Conservation (phyloP, 2,888 invertebrate species). For the Apoderus coryli region DNA sequence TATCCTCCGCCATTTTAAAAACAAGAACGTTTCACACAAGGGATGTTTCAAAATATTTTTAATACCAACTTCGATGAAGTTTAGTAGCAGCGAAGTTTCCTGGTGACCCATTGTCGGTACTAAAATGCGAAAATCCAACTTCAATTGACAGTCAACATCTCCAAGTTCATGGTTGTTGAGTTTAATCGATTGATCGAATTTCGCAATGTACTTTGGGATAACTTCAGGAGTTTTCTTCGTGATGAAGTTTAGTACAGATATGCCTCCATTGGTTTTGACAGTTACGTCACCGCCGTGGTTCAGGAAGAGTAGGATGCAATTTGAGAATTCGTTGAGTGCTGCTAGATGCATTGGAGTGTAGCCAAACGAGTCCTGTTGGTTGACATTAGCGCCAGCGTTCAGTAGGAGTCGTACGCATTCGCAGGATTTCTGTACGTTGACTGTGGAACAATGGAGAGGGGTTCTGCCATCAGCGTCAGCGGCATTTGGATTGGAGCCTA, state of each 20-base stretch:
- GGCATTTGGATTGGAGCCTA: constrained; percentile 32
- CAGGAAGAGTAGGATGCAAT: constrained; percentile 56
- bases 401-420: constrained; percentile 55
- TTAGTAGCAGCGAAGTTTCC: constrained; percentile 54
- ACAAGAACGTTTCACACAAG: constrained; percentile 69
- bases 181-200: constrained; percentile 25
- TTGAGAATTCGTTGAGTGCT: constrained; percentile 68
- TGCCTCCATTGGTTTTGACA: constrained; percentile 62
- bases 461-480: constrained; percentile 64
- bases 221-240: constrained; percentile 74
- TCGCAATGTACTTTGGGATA: constrained; percentile 43
- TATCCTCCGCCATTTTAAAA: constrained; percentile 70
- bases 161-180: constrained; percentile 72
- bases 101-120: constrained; percentile 51
- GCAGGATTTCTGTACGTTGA: constrained; percentile 55
- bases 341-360: constrained; percentile 74
- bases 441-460: constrained; percentile 67
- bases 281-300: constrained; percentile 72
- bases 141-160: constrained; percentile 73
- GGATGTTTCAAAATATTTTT: constrained; percentile 70
- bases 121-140: constrained; percentile 47
- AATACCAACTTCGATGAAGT: constrained; percentile 67
- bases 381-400: constrained; percentile 54
- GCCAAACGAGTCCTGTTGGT: constrained; percentile 63
- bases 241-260: constrained; percentile 67